Conservation (phyloP, 2,113 vertebrate genomes). For the Emydura subglobosa region DNA sequence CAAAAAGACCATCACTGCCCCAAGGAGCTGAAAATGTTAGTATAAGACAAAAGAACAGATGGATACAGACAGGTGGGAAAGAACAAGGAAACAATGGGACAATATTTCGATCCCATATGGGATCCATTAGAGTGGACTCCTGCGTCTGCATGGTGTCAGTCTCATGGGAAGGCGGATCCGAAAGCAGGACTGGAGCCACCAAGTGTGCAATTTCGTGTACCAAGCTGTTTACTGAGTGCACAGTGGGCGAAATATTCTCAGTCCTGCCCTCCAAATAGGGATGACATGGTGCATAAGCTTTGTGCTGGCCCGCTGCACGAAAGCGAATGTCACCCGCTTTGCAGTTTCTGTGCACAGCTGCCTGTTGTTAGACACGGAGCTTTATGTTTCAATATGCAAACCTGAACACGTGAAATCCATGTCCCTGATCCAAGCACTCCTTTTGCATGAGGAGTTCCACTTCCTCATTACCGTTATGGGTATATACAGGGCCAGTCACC, state of each 20-base stretch:
- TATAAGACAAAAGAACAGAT: neutral
- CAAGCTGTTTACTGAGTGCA: neutral
- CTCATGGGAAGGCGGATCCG: neutral
- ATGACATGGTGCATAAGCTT: neutral
- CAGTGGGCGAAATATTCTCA: neutral
- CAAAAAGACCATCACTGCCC: neutral
- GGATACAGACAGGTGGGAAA: neutral
- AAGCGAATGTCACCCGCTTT: neutral
- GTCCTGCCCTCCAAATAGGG: neutral
- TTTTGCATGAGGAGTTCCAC: neutral
- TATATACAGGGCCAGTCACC: neutral
- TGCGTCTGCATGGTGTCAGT: neutral
- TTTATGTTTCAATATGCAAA: neutral
- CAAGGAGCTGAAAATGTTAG: neutral
- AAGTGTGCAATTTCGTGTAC: neutral
- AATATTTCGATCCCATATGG: neutral
- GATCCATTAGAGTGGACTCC: neutral
- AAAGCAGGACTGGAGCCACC: neutral
- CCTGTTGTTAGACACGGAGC: neutral
- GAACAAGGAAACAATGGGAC: neutral
- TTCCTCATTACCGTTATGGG: neutral
- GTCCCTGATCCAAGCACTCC: neutral
- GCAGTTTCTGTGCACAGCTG: neutral
- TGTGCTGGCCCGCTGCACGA: neutral
- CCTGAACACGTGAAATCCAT: neutral